Percentiles rank a stretch among this genome's conserved stretches.
These are phyloP conservation scores for Hormaphis cornu DNA, from an alignment of 1,140 invertebrate species.

Conservation along the genomic window DNA sequence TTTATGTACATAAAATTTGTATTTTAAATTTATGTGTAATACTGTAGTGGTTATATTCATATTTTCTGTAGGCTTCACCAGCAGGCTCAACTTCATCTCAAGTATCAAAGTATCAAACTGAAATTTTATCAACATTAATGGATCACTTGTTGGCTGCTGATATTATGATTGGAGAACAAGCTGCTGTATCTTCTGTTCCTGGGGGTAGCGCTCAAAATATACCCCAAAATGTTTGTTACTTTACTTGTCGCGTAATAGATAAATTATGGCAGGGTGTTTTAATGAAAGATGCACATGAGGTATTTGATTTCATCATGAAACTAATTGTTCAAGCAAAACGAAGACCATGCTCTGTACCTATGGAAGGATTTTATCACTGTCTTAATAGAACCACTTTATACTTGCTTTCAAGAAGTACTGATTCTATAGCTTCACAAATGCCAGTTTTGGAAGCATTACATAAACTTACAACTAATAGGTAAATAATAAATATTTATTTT, in stretches of 20 bases:
- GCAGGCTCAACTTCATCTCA: slow-evolving; percentile 68
- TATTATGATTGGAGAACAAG: slow-evolving; percentile 72
- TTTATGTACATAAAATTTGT: too few relatives aligned
- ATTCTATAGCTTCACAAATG: slow-evolving; percentile 82
- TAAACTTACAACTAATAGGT: slow-evolving; percentile 75
- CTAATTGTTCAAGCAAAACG: slow-evolving; percentile 79
- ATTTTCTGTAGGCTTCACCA: slow-evolving; percentile 53
- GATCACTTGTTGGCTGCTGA: slow-evolving; percentile 88
- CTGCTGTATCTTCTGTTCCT: slow-evolving; percentile 63
- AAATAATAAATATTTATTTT: slow-evolving; percentile 31
- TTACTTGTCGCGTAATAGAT: slow-evolving; percentile 86
- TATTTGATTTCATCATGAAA: slow-evolving; percentile 91
- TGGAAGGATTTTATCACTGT: slow-evolving; percentile 84
- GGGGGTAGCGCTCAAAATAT: slow-evolving; percentile 70
- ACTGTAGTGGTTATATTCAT: neutral
- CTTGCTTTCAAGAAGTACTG: slow-evolving; percentile 80
- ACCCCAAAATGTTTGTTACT: slow-evolving; percentile 82
- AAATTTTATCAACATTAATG: slow-evolving; percentile 83
- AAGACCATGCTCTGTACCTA: slow-evolving; percentile 58
- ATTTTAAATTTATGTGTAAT: neutral
- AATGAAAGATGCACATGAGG: slow-evolving; percentile 82
- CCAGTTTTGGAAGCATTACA: slow-evolving; percentile 85
- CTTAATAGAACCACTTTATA: slow-evolving; percentile 90
- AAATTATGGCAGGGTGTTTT: slow-evolving; percentile 90
- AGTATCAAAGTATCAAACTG: slow-evolving; percentile 84